Conservation (phyloP, 2,888 invertebrate genomes). For the Germaria angustata region DNA sequence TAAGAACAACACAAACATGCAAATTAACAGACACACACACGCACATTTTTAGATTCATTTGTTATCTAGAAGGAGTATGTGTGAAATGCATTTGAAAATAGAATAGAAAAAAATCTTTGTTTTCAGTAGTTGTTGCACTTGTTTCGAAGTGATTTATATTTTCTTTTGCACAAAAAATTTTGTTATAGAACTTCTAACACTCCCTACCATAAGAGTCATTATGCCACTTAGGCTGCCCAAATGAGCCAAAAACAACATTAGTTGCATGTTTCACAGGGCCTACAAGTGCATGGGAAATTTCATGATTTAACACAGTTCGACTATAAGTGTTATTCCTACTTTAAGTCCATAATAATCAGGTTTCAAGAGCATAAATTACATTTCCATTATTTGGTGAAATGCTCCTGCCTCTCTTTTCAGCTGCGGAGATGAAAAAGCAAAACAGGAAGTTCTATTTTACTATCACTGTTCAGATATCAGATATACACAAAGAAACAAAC, state of each 20-base stretch:
- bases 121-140: conserved; percentile 44
- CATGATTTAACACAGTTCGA: neutral
- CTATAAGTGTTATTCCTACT: no score
- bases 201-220: conserved; percentile 71
- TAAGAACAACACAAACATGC: conserved; percentile 36
- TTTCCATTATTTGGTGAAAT: conserved; percentile 17
- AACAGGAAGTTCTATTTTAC: conserved; percentile 33
- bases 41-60: neutral
- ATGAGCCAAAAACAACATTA: conserved; percentile 49
- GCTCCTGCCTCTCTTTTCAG: neutral
- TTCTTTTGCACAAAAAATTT: conserved; percentile 26
- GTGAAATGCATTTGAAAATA: conserved; percentile 42
- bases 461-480: conserved; percentile 4
- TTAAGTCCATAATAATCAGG: conserved; percentile 55
- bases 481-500: neutral
- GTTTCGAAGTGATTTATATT: conserved; percentile 67
- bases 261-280: conserved; percentile 17
- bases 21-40: neutral
- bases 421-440: neutral
- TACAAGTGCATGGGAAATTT: conserved; percentile 32
- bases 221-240: conserved; percentile 72
- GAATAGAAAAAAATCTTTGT: conserved; percentile 1
- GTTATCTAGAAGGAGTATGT: neutral
- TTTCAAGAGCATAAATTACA: conserved; percentile 58
- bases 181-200: conserved; percentile 51